These are phyloP conservation scores for Cyanoramphus novaezelandiae DNA, from an alignment of 2,113 vertebrate species.

Conservation along the genomic window DNA sequence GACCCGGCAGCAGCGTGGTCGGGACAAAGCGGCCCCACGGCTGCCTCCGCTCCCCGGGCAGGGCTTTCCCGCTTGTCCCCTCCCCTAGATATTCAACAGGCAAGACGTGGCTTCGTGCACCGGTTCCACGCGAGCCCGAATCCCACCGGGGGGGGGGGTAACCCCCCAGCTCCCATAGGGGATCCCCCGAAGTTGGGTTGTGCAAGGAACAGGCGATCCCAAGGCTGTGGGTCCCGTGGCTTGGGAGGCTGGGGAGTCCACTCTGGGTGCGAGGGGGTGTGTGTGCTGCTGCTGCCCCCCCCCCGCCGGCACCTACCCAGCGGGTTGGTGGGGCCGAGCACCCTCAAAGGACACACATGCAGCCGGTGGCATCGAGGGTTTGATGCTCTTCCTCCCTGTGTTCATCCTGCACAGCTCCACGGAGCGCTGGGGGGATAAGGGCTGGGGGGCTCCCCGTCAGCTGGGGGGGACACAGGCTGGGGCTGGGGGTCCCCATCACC, in stretches of 20 bases:
- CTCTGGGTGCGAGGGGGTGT: too few relatives aligned
- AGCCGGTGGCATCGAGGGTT: not conserved
- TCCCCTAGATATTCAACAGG: not conserved
- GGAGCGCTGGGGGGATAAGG: accelerated
- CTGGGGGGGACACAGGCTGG: accelerated
- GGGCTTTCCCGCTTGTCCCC: not conserved
- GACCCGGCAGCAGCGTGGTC: not conserved
- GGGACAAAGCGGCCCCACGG: not conserved
- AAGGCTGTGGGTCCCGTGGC: accelerated
- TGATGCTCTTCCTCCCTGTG: not conserved
- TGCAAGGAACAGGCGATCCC: not conserved
- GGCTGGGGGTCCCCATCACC: accelerated
- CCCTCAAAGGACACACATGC: accelerated
- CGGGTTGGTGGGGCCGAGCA: not conserved
- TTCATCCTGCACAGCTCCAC: accelerated
- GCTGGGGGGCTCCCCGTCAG: accelerated
- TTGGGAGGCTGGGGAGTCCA: not conserved
- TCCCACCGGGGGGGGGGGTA: not conserved
- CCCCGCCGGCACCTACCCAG: not conserved
- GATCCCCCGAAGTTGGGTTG: not conserved
- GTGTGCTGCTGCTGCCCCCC: accelerated
- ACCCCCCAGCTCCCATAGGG: not conserved
- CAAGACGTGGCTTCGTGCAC: not conserved
- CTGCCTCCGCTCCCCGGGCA: not conserved
- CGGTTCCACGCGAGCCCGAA: accelerated